Evolutionary conservation across 2,888 invertebrate genomes (phyloP), one percentile per base, ranked within the genome.

Genomic region (Plemyria rubiginata): DNA sequence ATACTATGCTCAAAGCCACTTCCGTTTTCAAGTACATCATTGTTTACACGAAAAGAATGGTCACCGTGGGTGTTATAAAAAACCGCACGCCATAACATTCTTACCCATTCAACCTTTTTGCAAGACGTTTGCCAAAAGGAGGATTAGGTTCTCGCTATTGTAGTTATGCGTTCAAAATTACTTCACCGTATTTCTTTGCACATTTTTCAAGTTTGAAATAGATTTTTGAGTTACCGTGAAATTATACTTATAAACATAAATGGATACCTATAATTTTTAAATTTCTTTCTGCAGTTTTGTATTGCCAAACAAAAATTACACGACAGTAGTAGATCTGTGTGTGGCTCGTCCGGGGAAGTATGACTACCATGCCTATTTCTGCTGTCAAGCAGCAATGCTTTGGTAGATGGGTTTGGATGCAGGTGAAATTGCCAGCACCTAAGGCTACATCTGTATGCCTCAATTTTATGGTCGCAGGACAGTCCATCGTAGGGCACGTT

Each of bases 161-260:
- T 63, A 56, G 28, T 50, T 36, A 59, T 49, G 62, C 54, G 54
- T 63, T 63, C 41, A 48, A 55, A 60, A 60, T 55, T 40, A 54
- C 56, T 52, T 48, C 40, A 38, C 15, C n/a, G 49, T 54, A 32
- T 28, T 51, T 43, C 41, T 54, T 53, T 57, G 16, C 11, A 48
- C 13, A 12, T 56, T 38, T 32, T 16, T 28, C 7, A 12, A 16
- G 22, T n/a, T 2, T 6, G 8, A 22, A 22, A 22, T 22, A 22
- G 12, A 28, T 36, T 60, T 15, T 54, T 54, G 36, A 11, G 11
- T 43, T 32, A 12, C 43, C 32, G 49, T 50, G 45, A 54, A 50
- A 43, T 60, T 59, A 38, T n/a, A 38, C 12, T 41, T 41, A 45
- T 45, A 16, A 45, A 45, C 16, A 7, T 15, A 22, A 22, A 22